Base-by-base conservation (phyloP, 2,888 invertebrate species). In the Drosophila limbata region DNA sequence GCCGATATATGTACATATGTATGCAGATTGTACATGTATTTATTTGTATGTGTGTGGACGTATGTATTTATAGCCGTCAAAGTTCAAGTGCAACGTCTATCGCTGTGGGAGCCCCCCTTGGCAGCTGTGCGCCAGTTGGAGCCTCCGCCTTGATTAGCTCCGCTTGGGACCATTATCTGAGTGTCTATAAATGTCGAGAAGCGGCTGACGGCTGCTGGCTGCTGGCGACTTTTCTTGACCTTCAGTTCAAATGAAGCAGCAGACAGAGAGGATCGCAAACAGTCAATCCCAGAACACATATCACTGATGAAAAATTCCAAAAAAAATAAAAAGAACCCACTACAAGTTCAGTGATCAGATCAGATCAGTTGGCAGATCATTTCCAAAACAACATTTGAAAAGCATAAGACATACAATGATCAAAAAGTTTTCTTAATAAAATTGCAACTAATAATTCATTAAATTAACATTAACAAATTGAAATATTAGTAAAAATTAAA, bases 41-140 rank as follows among this genome's bases (percentile, higher is more conserved):
- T 48, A 31, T 50, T 3, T 28, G 4, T 51, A 39, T 53, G 11
- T 77, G 73, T 77, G 19, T 21, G 19, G 21, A 39, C 15, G 9
- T 52, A 53, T 53, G 15, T 76, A 77, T 77, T 77, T 77, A 77
- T 77, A 73, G 70, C 57, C 63, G 57, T 40, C 60, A 72, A 57
- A 72, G 76, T 77, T 76, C 77, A 77, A 76, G 73, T 65, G 73
- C 77, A 73, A 25, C 69, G 33, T 66, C 69, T 73, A 76, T 76
- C 77, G 77, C 76, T 76, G 77, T 76, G 76, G 76, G 76, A 77
- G 77, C 62, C 59, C 21, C 57, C 25, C n/a, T 28, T 15, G 42
- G 31, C 64, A 73, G 69, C 73, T 69, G 72, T 60, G 67, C 52
- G 44, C 72, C 76, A 64, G 71, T 71, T 72, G 75, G 76, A 53